Base-by-base conservation (phyloP, 2,797 vertebrate species). In the Naso thynnoides region DNA sequence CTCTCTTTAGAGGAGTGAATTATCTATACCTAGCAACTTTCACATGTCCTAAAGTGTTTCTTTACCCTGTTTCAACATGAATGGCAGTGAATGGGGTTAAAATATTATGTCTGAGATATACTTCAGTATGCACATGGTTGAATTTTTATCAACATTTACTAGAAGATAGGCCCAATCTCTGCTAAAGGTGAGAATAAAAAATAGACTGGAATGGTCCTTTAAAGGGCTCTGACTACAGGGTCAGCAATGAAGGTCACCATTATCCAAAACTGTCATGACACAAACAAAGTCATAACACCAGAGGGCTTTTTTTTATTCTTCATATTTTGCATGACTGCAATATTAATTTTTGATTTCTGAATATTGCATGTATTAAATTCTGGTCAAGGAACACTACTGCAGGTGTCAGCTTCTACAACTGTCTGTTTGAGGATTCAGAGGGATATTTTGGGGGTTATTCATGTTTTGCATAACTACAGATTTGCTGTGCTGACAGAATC, bases 381-480 rank as follows among this genome's bases (percentile, higher is more conserved):
- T 29, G 45, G 29, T 24, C 27, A 58, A 58, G 57, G 52, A 6
- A 33, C 14, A 23, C n/a, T 44, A 48, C n/a, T 38, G 24, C 31
- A 11, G 41, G 31, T 44, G 39, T 41, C 15, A 50, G 10, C 39
- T 39, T 48, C 39, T 24, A 24, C 21, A 70, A 49, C 9, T 50
- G 42, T 36, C 33, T 62, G 48, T 45, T 26, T 41, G 21, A 45
- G 21, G 2, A 39, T 45, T 53, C 27, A 13, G 3, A 18, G 10
- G 33, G 8, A 33, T 33, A 33, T 38, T 59, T 48, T 13, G 0
- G 1, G 55, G 29, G 57, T 68, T 57, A 72, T 73, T 54, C 9
- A 47, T 72, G 27, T 27, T 70, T 55, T 41, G 14, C 29, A 66
- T 19, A 21, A 63, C 14, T 68, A 31, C 53, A 65, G 38, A 59